Conservation (phyloP, 2,113 vertebrate species). For the Peromyscus maniculatus region DNA sequence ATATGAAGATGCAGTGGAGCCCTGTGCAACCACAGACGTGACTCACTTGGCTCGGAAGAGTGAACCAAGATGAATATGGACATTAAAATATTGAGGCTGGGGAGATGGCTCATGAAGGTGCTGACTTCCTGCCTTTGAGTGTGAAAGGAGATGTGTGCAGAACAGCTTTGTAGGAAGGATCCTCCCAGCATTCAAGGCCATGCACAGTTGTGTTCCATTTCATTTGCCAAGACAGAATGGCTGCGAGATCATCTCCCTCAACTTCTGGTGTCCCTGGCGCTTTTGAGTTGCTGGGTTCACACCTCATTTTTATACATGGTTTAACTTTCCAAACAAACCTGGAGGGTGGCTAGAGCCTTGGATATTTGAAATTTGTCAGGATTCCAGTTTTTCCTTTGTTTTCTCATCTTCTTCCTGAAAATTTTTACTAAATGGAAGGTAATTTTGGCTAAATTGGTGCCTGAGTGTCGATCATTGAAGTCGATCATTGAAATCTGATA, state of each 20-base stretch:
- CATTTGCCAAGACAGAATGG: fast-evolving
- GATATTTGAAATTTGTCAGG: background rate
- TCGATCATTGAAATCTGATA: constrained; percentile 13
- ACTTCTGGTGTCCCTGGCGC: background rate
- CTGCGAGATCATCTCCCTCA: background rate
- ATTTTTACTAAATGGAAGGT: background rate
- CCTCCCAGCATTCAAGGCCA: background rate
- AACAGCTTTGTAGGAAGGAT: background rate
- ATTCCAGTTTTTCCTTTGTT: background rate
- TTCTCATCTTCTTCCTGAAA: constrained; percentile 7
- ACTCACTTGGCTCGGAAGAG: background rate
- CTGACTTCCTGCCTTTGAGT: background rate
- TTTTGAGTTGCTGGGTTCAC: too few species aligned
- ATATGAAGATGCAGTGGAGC: background rate
- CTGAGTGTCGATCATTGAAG: constrained; percentile 17
- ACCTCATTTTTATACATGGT: background rate
- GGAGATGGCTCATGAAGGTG: background rate
- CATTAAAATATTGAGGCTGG: background rate
- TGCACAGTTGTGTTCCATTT: background rate
- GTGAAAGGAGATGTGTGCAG: background rate
- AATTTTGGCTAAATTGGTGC: background rate
- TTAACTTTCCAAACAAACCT: background rate
- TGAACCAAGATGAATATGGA: background rate
- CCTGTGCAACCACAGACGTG: background rate
- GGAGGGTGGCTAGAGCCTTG: background rate